Evolutionary conservation across 2,888 invertebrate species (phyloP).

Genomic region (Athetis lepigone): DNA sequence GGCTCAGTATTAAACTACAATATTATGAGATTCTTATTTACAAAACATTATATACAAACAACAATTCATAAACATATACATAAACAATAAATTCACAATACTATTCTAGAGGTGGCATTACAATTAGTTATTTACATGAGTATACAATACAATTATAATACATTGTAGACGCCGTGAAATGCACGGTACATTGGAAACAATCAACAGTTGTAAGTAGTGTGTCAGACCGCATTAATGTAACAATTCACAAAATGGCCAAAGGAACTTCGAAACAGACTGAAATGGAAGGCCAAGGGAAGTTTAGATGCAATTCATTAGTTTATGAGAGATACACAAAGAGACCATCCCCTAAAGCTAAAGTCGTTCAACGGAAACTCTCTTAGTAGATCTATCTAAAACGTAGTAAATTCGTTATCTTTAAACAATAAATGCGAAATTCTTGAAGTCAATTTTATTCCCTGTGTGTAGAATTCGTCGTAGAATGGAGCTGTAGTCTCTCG

Average conservation of each 20-base stretch:
- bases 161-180: conserved; percentile 68
- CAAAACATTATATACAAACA: conserved; percentile 73
- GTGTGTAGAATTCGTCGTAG: conserved; percentile 1
- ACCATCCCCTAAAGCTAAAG: background rate
- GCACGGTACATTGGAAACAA: conserved; percentile 57
- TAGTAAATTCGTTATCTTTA: conserved; percentile 2
- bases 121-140: conserved; percentile 72
- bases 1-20: conserved; percentile 79
- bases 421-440: conserved; percentile 47
- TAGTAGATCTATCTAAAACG: conserved; percentile 1
- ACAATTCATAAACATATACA: conserved; percentile 59
- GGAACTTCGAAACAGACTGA: conserved; percentile 52
- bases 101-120: conserved; percentile 77
- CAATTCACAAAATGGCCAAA: conserved; percentile 53
- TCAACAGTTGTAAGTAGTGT: conserved; percentile 34
- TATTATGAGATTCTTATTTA: conserved; percentile 80
- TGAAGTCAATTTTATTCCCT: conserved; percentile 26
- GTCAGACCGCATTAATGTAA: background rate
- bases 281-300: too few relatives aligned
- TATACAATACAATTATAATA: conserved; percentile 59
- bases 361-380: conserved; percentile 3
- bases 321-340: background rate
- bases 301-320: too few relatives aligned
- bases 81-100: conserved; percentile 55
- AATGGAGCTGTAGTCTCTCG: conserved; percentile 5